phyloP scores from a whole-genome alignment of 2,888 invertebrate genomes.

The Ochropleura leucogaster region DNA sequence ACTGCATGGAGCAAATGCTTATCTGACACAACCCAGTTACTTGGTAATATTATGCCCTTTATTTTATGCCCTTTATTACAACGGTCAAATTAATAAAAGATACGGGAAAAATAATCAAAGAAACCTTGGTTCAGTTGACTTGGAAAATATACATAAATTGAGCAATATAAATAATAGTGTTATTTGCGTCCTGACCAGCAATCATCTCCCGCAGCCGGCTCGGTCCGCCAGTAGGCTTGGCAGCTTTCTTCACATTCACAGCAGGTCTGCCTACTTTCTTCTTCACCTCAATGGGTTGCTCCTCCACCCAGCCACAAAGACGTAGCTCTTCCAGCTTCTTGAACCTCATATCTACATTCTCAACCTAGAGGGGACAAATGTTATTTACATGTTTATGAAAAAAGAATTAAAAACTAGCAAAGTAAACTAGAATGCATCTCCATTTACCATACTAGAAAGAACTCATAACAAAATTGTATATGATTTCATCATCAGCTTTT shows the following conservation, averaged over 20 bases:
- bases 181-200: slow-evolving; percentile 75
- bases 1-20: too few species aligned
- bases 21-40: too few species aligned
- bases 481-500: too few species aligned
- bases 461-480: not conserved
- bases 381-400: not conserved
- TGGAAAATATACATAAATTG: not conserved
- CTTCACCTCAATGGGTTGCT: slow-evolving; percentile 69
- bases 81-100: not conserved
- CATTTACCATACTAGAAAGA: not conserved
- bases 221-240: slow-evolving; percentile 64
- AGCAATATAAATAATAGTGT: not conserved
- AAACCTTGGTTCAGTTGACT: not conserved
- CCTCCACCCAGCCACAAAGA: slow-evolving; percentile 89
- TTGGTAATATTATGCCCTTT: too few species aligned
- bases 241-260: slow-evolving; percentile 62
- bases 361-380: slow-evolving; percentile 82
- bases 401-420: not conserved
- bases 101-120: not conserved
- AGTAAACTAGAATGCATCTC: too few species aligned
- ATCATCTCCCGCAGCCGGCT: slow-evolving; percentile 83
- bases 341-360: slow-evolving; percentile 92
- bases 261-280: slow-evolving; percentile 62
- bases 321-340: slow-evolving; percentile 86
- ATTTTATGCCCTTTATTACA: too few species aligned